Evolutionary conservation across 2,888 invertebrate genomes (phyloP), one percentile per base, ranked within the genome.

Genomic region (Chrysolina oricalcia): DNA sequence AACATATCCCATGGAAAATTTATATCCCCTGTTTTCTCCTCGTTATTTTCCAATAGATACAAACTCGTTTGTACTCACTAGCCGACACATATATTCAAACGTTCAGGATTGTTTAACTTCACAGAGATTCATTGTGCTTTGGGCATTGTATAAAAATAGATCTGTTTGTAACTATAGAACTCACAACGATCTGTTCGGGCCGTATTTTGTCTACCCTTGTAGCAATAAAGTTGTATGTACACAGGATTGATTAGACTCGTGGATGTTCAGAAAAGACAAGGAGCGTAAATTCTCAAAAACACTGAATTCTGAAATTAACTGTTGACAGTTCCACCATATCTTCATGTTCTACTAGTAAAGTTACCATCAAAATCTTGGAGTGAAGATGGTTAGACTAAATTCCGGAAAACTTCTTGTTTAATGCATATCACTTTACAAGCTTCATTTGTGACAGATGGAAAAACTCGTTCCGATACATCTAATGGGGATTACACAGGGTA

Each of bases 111-210:
- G 59, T 27, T 59, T 27, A 59, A 59, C 15, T 59, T 35, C 59
- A 35, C 59, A n/a, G n/a, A 59, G 59, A 59, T 59, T 35, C n/a
- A 59, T 59, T 23, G 59, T 59, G 59, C 35, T 35, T 59, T 9
- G 35, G 59, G 59, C 35, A 59, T 59, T 59, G 59, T 59, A 15
- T 10, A 59, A 59, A 59, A 59, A 59, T 59, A 59, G 59, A n/a
- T 59, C n/a, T 59, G 23, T 59, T 59, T 59, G 17, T n/a, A 17
- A 13, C 59, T 27, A 27, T 35, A 35, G 35, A n/a, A 59, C 35
- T 59, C 8, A 27, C n/a, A 27, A 59, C n/a, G 6, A 35, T 59
- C 35, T 59, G 59, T 27, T 59, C 10, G 27, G 35, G 59, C 23
- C 59, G 27, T 59, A 59, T 59, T 59, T 27, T 19, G 59, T 35